These are phyloP conservation scores for Camponotus pennsylvanicus DNA, from an alignment of 1,140 invertebrate species.

Conservation along the genomic window DNA sequence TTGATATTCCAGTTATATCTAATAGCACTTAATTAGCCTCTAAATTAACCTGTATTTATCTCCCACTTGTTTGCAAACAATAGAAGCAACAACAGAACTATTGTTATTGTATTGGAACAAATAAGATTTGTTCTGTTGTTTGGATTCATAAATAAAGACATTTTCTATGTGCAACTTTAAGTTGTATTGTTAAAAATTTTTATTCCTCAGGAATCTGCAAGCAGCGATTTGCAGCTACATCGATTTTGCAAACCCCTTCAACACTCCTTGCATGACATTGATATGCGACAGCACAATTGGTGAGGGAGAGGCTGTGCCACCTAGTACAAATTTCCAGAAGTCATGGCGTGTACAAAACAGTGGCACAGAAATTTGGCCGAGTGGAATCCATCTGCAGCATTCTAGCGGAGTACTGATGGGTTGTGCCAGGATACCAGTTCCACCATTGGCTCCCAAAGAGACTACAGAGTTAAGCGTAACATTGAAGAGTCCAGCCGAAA, in stretches of 20 bases:
- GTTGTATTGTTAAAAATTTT: background rate
- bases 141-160: background rate
- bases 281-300: slow-evolving; percentile 92
- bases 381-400: slow-evolving; percentile 91
- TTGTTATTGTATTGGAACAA: background rate
- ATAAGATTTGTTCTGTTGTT: background rate
- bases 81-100: background rate
- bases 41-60: background rate
- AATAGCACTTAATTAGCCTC: no score
- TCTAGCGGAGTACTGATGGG: slow-evolving; percentile 88
- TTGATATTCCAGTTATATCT: background rate
- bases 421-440: slow-evolving; percentile 87
- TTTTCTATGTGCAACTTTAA: background rate
- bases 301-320: slow-evolving; percentile 91
- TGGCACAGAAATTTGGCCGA: slow-evolving; percentile 93
- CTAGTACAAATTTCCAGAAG: slow-evolving; percentile 92
- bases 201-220: slow-evolving; percentile 95
- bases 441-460: slow-evolving; percentile 89
- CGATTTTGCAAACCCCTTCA: slow-evolving; percentile 91
- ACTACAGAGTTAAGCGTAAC: slow-evolving; percentile 89
- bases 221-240: slow-evolving; percentile 98
- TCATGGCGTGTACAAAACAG: slow-evolving; percentile 94
- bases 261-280: slow-evolving; percentile 92
- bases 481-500: slow-evolving; percentile 89
- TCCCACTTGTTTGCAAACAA: background rate